Conservation (phyloP, 2,113 vertebrate species). For the Elgaria multicarinata region DNA sequence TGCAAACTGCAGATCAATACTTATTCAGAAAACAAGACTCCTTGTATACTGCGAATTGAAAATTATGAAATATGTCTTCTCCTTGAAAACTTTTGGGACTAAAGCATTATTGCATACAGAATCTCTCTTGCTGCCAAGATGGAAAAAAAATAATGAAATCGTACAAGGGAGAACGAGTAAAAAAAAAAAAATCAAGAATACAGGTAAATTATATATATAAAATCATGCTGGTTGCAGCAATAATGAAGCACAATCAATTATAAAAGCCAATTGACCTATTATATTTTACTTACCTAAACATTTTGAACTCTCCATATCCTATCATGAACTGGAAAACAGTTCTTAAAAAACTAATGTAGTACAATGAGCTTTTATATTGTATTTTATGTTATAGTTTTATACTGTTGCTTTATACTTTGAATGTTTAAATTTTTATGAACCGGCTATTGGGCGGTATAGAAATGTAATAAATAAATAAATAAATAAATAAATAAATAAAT, state of each 20-base stretch:
- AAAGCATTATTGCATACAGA: constrained; percentile 39
- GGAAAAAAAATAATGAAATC: constrained; percentile 46
- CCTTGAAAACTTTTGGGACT: constrained; percentile 55
- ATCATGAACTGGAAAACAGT: not conserved
- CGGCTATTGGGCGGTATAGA: too few relatives aligned
- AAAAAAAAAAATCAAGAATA: constrained; percentile 37
- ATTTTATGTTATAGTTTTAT: too few relatives aligned
- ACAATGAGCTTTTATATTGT: too few relatives aligned
- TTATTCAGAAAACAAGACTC: constrained; percentile 72
- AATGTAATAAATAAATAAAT: too few relatives aligned
- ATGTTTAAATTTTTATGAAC: too few relatives aligned
- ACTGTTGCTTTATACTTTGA: too few relatives aligned
- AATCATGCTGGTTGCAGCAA: constrained; percentile 38
- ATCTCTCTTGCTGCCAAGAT: constrained; percentile 14
- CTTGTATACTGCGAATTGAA: constrained; percentile 54
- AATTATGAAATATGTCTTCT: constrained; percentile 59
- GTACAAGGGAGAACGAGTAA: constrained; percentile 20
- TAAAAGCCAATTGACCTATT: not conserved
- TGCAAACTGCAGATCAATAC: constrained; percentile 67
- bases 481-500: too few relatives aligned
- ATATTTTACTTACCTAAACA: not conserved
- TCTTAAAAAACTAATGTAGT: not conserved
- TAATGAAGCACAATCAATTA: not conserved
- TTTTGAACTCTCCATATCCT: not conserved
- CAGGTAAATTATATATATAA: constrained; percentile 48